phyloP scores from a whole-genome alignment of 2,888 invertebrate species.

The Drosophila diplacantha region DNA sequence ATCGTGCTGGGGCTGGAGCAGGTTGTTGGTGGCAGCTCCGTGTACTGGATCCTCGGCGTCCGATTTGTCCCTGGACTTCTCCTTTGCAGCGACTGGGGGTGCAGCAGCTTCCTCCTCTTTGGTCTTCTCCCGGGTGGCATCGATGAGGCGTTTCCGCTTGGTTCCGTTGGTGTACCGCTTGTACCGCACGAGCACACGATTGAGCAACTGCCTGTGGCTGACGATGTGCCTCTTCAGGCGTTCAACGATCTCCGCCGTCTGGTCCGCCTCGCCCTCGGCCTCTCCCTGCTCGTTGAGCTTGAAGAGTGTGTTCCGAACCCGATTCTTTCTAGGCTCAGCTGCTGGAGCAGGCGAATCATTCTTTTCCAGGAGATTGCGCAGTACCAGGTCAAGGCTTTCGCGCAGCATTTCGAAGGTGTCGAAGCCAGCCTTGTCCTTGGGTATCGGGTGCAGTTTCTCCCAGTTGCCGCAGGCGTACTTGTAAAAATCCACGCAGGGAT shows the following conservation, averaged over 20 bases:
- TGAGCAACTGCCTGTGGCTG: conserved; percentile 60
- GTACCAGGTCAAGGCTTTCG: conserved; percentile 85
- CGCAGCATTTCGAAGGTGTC: conserved; percentile 94
- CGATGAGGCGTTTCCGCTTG: conserved; percentile 66
- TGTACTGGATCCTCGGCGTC: conserved; percentile 12
- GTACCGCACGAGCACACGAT: conserved; percentile 67
- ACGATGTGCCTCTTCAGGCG: conserved; percentile 68
- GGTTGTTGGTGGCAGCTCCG: conserved; percentile 32
- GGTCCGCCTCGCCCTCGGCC: conserved; percentile 41
- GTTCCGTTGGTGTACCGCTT: conserved; percentile 64
- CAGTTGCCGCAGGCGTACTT: conserved; percentile 92
- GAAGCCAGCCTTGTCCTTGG: conserved; percentile 91
- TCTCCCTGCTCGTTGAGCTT: conserved; percentile 51
- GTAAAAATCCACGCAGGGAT: conserved; percentile 91
- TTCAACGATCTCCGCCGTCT: conserved; percentile 54
- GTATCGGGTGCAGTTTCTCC: conserved; percentile 90
- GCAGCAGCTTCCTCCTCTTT: conserved; percentile 43
- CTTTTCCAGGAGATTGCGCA: conserved; percentile 83
- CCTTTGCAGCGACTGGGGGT: conserved; percentile 5
- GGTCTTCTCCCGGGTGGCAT: conserved; percentile 48
- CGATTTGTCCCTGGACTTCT: conserved; percentile 28
- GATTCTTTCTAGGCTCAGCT: conserved; percentile 28
- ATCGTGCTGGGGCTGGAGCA: conserved; percentile 74
- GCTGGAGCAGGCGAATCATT: conserved; percentile 7
- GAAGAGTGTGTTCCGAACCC: conserved; percentile 46